Evolutionary conservation across 2,888 invertebrate species (phyloP).

Genomic region (Drosophila multiciliata): DNA sequence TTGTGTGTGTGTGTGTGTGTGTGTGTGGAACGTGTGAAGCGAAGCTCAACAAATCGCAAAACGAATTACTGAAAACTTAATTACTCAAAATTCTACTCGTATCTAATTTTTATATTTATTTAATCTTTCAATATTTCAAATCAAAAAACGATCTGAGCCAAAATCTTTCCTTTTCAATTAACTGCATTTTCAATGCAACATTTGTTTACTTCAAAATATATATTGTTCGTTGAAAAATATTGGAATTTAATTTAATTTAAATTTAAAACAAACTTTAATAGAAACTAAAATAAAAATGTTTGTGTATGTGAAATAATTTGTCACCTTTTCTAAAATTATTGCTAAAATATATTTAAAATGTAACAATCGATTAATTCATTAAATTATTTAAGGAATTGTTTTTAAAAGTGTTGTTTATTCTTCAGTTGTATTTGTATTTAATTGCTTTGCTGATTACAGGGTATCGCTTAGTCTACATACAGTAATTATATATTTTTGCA

Average conservation of each 20-base stretch:
- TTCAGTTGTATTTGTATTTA: rapidly evolving
- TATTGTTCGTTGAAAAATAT: background rate
- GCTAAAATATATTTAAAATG: background rate
- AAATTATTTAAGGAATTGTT: background rate
- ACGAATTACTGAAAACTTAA: slow-evolving; percentile 8
- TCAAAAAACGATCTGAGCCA: background rate
- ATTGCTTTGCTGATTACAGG: background rate
- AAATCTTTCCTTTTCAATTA: background rate
- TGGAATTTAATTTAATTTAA: background rate
- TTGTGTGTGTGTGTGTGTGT: background rate
- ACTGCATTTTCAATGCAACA: background rate
- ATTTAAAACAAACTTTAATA: background rate
- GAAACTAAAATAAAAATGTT: background rate
- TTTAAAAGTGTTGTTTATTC: too few relatives aligned
- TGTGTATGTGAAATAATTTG: background rate
- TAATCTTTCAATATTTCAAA: slow-evolving; percentile 6
- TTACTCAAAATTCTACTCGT: slow-evolving; percentile 3
- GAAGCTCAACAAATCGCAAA: slow-evolving; percentile 40
- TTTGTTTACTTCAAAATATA: background rate
- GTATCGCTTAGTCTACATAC: background rate
- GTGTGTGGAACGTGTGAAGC: slow-evolving; percentile 26
- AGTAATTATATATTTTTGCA: background rate
- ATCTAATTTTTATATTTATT: slow-evolving; percentile 15
- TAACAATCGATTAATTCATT: background rate
- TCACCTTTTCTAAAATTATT: background rate